These are phyloP conservation scores for Heteromurus nitidus DNA, from an alignment of 2,888 invertebrate genomes.

Conservation along the genomic window DNA sequence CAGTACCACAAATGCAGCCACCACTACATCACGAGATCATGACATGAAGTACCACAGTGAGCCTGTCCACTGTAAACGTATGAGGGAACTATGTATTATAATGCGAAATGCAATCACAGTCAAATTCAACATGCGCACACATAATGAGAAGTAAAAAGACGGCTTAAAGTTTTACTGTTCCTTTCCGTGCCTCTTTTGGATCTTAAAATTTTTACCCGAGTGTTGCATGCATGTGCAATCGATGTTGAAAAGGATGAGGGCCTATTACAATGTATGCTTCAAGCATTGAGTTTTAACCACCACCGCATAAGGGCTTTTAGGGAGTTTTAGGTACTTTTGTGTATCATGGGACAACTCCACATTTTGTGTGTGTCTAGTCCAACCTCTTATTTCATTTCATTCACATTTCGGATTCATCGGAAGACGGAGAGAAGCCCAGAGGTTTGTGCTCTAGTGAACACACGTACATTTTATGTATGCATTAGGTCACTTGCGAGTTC, in stretches of 20 bases:
- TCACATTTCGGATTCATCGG: constrained; percentile 45
- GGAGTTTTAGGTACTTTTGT: constrained; percentile 53
- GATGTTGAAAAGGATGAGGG: constrained; percentile 10
- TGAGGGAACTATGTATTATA: background rate
- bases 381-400: constrained; percentile 31
- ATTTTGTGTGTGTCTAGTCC: background rate
- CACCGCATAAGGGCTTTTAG: constrained; percentile 38
- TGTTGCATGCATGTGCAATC: constrained; percentile 13
- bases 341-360: constrained; percentile 19
- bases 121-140: background rate
- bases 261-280: constrained; percentile 15
- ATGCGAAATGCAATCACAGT: background rate
- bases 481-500: background rate
- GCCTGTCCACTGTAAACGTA: background rate
- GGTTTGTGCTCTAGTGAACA: too few relatives aligned
- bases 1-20: constrained; percentile 4
- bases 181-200: constrained; percentile 30
- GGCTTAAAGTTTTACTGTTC: constrained; percentile 51
- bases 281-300: constrained; percentile 51
- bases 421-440: constrained; percentile 33
- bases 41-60: constrained; percentile 52
- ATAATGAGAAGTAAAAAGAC: constrained; percentile 24
- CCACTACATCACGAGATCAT: constrained; percentile 8
- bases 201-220: background rate
- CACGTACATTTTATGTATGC: background rate